Base-by-base conservation (phyloP, 2,888 invertebrate species). In the Microplitis deprimator region DNA sequence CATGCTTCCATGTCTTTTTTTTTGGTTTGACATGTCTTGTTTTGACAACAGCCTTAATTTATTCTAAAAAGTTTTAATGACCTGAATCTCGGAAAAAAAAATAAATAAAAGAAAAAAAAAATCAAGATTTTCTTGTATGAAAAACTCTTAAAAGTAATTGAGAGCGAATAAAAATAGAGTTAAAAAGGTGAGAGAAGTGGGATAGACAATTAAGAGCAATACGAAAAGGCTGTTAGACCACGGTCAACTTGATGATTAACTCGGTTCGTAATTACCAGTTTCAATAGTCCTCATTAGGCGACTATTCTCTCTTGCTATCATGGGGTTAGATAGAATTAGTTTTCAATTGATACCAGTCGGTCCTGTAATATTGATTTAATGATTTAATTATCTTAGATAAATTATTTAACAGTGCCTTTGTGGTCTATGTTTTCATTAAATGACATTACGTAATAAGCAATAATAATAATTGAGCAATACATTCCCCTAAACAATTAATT, bases 241-340 rank as follows among this genome's bases (percentile, higher is more conserved):
- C 62, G 65, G 73, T 73, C 73, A 73, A 73, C 65, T 65, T 65
- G 13, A 65, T 73, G 64, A 73, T 73, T 73, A 73, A 62, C 65
- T 41, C 71, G 39, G 71, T 8, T 39, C 13, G 41, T 73, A 73
- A 73, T 73, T 73, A 59, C 65, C 62, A 20, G 73, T 73, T 62
- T 73, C 65, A 20, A 73, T 65, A 41, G 50, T 65, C 41, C 64
- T 73, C 61, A 73, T 73, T 73, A 73, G 73, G 40, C 20, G 65
- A 50, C 29, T 17, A 29, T 73, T 64, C 64, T 39, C 70, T 59
- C 17, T 41, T 13, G 40, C 41, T 61, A 61, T 40, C 39, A 62
- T 4, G 10, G 39, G 39, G 61, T 39, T 50, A 17, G 40, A 64
- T 39, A 65, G 73, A 73, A 73, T 73, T 64, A 65, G 50, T 20